phyloP scores from a whole-genome alignment of 2,888 invertebrate species.

The Cynaeus angustus region DNA sequence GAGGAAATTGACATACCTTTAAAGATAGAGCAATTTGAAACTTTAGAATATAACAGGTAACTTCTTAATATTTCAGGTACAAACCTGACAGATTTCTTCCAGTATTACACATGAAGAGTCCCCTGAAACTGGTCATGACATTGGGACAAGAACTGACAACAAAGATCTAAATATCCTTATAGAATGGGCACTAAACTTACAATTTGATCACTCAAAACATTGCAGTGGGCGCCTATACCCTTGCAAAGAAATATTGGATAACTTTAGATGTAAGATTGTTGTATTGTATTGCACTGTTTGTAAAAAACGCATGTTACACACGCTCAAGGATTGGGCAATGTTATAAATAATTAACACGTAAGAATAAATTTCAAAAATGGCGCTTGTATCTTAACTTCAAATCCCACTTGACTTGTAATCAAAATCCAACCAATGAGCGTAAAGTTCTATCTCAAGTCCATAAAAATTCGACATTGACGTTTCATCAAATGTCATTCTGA shows the following conservation, averaged over 20 bases:
- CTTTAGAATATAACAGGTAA: conserved; percentile 23
- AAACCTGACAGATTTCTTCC: not conserved
- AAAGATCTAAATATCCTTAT: conserved; percentile 34
- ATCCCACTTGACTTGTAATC: too few species aligned
- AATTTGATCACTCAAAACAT: conserved; percentile 30
- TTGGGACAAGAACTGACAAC: conserved; percentile 4
- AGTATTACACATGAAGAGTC: conserved; percentile 36
- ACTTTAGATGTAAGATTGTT: conserved; percentile 46
- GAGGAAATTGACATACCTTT: conserved; percentile 29
- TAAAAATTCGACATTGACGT: too few species aligned
- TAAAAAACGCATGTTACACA: conserved; percentile 41
- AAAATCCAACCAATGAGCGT: too few species aligned
- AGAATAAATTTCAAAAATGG: conserved; percentile 3
- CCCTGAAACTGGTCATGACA: conserved; percentile 1
- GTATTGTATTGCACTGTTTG: conserved; percentile 42
- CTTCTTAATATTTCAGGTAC: not conserved
- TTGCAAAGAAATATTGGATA: conserved; percentile 33
- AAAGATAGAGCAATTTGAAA: conserved; percentile 34
- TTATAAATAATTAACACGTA: conserved; percentile 26
- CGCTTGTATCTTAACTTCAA: not conserved
- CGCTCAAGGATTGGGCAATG: conserved; percentile 36
- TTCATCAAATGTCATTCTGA: not conserved
- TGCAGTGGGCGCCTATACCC: conserved; percentile 36
- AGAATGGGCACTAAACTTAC: conserved; percentile 38
- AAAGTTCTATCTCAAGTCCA: too few species aligned